Evolutionary conservation across 2,888 invertebrate genomes (phyloP), one percentile per base, ranked within the genome.

Genomic region (Petrophora chlorosata): DNA sequence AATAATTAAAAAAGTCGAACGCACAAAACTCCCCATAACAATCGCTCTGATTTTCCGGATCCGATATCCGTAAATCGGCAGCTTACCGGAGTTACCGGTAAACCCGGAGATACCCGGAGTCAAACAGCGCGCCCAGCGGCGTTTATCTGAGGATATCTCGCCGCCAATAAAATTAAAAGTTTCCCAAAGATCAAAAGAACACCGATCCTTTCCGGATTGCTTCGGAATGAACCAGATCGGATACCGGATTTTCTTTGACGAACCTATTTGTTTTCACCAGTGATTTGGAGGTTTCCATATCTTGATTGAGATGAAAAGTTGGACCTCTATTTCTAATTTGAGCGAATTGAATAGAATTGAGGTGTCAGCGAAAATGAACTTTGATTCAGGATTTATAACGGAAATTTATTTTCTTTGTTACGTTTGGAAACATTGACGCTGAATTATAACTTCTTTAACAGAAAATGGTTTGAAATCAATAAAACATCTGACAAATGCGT

Each of bases 81-180:
- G 68, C 67, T 72, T 67, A 67, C 55, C 59, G 43, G 62, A 65
- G n/a, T n/a, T n/a, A n/a, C n/a, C n/a, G n/a, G n/a, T n/a, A n/a
- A n/a, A n/a, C n/a, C n/a, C n/a, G n/a, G n/a, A n/a, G n/a, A 63
- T 70, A 32, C 61, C 64, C 61, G 56, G 53, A 63, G 56, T 65
- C 61, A 64, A 70, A 65, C 55, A 56, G 49, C 58, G 58, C 56
- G 60, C 61, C 61, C 48, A 49, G 25, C 29, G 43, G 58, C 53
- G 51, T 56, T 58, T 71, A 69, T 72, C 67, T 56, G 33, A 32
- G 53, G 56, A 55, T 67, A 60, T 65, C 53, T 53, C 22, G 9
- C 33, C 43, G 56, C 56, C 70, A 70, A 74, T 75, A 74, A 76
- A 76, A 74, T 74, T 70, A 74, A 76, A 76, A 76, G 60, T 74